phyloP scores from a whole-genome alignment of 1,140 invertebrate species.

The Drosophila suzukii region DNA sequence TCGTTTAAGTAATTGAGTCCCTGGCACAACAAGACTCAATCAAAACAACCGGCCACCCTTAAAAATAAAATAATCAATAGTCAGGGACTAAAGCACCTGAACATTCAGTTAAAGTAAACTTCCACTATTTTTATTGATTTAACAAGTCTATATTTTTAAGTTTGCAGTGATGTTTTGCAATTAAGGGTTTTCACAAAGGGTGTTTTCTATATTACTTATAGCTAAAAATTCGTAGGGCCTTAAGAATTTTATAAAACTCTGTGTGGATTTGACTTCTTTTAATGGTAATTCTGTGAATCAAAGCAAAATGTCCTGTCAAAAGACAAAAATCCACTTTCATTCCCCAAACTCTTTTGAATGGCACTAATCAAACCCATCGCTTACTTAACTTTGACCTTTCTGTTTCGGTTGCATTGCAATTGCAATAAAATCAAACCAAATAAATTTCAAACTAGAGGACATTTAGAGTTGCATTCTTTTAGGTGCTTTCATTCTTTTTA shows the following conservation, averaged over 20 bases:
- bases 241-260: too few species aligned
- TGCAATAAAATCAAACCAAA: conserved; percentile 13
- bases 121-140: neutral
- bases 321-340: neutral
- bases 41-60: neutral
- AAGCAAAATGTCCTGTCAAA: neutral
- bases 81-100: neutral
- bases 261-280: too few species aligned
- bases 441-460: conserved; percentile 11
- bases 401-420: neutral
- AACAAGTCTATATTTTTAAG: neutral
- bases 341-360: neutral
- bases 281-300: neutral
- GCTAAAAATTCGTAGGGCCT: too few species aligned
- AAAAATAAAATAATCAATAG: conserved; percentile 26
- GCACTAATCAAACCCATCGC: conserved; percentile 9
- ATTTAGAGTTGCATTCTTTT: conserved; percentile 49
- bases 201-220: neutral
- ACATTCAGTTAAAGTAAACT: neutral
- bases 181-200: neutral
- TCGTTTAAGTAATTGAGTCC: conserved; percentile 10
- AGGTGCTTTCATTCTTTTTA: conserved; percentile 44
- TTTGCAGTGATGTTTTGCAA: neutral
- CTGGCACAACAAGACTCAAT: conserved; percentile 2
- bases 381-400: conserved; percentile 25